phyloP scores from a whole-genome alignment of 2,113 vertebrate genomes.

The Piprites chloris region DNA sequence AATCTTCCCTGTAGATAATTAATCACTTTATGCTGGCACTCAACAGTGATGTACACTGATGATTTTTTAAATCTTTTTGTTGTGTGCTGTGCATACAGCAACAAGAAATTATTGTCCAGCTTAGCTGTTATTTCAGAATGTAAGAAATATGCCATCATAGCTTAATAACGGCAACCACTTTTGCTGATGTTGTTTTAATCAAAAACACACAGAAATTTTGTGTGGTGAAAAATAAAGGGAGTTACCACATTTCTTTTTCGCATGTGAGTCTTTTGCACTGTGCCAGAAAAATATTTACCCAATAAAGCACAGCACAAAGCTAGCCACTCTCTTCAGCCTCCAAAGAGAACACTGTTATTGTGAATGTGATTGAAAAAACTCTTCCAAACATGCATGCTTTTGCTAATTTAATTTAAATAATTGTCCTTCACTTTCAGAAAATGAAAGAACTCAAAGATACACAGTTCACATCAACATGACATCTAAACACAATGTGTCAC shows the following conservation, averaged over 20 bases:
- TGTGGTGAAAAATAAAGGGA: neutral
- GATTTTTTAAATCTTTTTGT: neutral
- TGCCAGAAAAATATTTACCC: neutral
- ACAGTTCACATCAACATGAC: neutral
- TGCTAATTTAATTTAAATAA: neutral
- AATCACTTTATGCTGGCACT: neutral
- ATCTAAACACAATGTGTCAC: neutral
- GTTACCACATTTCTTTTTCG: neutral
- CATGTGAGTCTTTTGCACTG: rapidly evolving
- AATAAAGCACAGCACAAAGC: rapidly evolving
- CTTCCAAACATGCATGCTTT: neutral
- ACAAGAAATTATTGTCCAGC: neutral
- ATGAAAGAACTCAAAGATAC: neutral
- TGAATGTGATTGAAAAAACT: neutral
- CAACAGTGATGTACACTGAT: neutral
- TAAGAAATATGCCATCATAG: neutral
- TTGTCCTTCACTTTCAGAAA: neutral
- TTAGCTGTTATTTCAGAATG: neutral
- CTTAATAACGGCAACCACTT: neutral
- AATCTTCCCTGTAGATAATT: neutral
- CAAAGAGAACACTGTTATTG: neutral
- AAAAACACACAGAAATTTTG: neutral
- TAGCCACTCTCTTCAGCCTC: neutral
- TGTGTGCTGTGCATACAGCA: neutral
- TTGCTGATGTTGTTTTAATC: neutral